phyloP scores from a whole-genome alignment of 2,113 vertebrate species.

The Lepus timidus region DNA sequence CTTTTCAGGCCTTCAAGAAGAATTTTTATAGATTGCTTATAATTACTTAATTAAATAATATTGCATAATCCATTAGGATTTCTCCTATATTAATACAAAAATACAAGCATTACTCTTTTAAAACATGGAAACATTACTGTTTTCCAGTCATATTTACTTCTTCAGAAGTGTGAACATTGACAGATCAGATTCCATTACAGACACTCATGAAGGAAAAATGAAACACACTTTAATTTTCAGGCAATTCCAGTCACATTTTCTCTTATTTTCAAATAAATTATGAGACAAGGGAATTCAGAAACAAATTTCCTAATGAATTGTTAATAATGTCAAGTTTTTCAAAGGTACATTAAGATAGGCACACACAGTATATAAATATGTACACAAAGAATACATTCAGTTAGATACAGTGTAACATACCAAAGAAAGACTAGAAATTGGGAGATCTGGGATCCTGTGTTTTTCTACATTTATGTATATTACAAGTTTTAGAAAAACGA shows the following conservation, averaged over 20 bases:
- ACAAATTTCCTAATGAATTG: not conserved
- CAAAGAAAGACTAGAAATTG: not conserved
- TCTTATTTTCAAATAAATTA: slow-evolving; percentile 30
- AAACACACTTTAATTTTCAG: not conserved
- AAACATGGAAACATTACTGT: not conserved
- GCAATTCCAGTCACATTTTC: not conserved
- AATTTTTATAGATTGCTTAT: slow-evolving; percentile 50
- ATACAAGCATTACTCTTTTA: not conserved
- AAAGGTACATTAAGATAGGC: not conserved
- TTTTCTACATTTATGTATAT: not conserved
- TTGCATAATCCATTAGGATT: not conserved
- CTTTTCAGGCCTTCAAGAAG: slow-evolving; percentile 11
- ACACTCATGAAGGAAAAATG: not conserved
- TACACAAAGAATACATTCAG: slow-evolving; percentile 12
- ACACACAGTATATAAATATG: not conserved
- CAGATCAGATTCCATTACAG: not conserved
- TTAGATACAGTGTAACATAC: not conserved
- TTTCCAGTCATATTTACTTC: not conserved
- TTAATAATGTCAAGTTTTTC: not conserved
- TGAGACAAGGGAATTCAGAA: not conserved
- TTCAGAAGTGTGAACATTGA: slow-evolving; percentile 37
- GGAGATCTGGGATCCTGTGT: not conserved
- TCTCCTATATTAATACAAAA: slow-evolving; percentile 2
- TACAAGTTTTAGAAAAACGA: slow-evolving; percentile 16
- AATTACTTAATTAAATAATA: slow-evolving; percentile 62